Conservation (phyloP, 2,113 vertebrate species). For the Rhineura floridana region DNA sequence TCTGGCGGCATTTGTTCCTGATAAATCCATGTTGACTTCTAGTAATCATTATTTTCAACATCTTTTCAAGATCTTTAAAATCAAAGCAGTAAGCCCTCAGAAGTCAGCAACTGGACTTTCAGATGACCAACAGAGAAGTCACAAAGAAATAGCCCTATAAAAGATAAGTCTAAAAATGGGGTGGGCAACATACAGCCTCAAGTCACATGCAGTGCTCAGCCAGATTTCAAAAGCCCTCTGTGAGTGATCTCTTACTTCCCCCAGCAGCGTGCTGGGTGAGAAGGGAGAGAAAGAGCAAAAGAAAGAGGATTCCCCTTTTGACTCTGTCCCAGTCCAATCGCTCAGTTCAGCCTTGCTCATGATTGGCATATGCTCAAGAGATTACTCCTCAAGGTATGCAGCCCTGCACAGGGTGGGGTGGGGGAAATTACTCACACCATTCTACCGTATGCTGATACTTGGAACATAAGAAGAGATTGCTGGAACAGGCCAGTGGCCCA, state of each 20-base stretch:
- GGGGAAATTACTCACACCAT: too few relatives aligned
- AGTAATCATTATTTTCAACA: too few relatives aligned
- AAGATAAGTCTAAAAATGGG: too few relatives aligned
- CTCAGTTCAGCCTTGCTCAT: background rate
- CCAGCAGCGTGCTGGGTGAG: too few relatives aligned
- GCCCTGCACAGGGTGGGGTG: background rate
- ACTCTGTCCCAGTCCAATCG: background rate
- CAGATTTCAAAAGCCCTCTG: background rate
- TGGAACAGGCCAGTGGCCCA: too few relatives aligned
- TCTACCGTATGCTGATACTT: too few relatives aligned
- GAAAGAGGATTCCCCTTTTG: background rate
- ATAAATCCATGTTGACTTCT: too few relatives aligned
- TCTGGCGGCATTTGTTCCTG: too few relatives aligned
- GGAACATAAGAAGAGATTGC: too few relatives aligned
- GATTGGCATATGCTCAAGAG: background rate
- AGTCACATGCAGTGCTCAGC: background rate
- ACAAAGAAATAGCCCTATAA: background rate
- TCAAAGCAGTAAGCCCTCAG: background rate
- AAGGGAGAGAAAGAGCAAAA: background rate
- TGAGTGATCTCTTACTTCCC: background rate
- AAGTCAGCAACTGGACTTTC: background rate
- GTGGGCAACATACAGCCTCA: background rate
- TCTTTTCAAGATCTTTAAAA: background rate
- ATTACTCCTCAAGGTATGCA: background rate
- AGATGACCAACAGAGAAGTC: background rate